Evolutionary conservation across 2,888 invertebrate species (phyloP).

Genomic region (Ichneumoninae sp.): DNA sequence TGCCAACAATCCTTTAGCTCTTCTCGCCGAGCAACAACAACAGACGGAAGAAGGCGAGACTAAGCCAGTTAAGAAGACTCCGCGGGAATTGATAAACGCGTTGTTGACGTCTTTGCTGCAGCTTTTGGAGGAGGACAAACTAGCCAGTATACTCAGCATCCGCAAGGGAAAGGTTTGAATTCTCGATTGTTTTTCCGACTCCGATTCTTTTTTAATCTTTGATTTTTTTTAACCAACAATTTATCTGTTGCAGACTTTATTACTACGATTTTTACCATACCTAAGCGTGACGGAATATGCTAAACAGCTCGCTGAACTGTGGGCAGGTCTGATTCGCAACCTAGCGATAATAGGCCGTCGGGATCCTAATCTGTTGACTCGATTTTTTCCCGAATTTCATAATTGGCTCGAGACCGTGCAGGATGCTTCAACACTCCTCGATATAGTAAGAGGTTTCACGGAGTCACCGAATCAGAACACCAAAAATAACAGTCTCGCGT

Average conservation of each 20-base stretch:
- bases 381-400: slow-evolving; percentile 87
- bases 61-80: slow-evolving; percentile 86
- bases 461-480: slow-evolving; percentile 76
- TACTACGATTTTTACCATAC: slow-evolving; percentile 89
- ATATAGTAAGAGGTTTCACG: slow-evolving; percentile 77
- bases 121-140: slow-evolving; percentile 89
- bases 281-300: slow-evolving; percentile 85
- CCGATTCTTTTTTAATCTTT: background rate
- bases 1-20: slow-evolving; percentile 91
- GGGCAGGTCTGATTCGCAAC: slow-evolving; percentile 87
- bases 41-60: slow-evolving; percentile 85
- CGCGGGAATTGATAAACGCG: slow-evolving; percentile 88
- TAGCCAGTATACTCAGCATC: slow-evolving; percentile 90
- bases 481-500: slow-evolving; percentile 82
- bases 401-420: slow-evolving; percentile 84
- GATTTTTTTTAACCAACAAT: slow-evolving; percentile 16
- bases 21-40: slow-evolving; percentile 87
- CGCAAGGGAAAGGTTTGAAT: slow-evolving; percentile 91
- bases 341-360: slow-evolving; percentile 86
- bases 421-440: slow-evolving; percentile 73
- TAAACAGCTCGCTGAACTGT: slow-evolving; percentile 86
- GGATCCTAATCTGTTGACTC: slow-evolving; percentile 86
- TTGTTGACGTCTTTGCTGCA: slow-evolving; percentile 88
- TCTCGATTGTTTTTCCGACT: background rate
- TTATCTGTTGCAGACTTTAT: slow-evolving; percentile 86